A percentile compares a stretch with the other conserved stretches of the same genome.
These are phyloP conservation scores for Vireo altiloquus DNA, from an alignment of 2,113 vertebrate genomes.

Conservation along the genomic window DNA sequence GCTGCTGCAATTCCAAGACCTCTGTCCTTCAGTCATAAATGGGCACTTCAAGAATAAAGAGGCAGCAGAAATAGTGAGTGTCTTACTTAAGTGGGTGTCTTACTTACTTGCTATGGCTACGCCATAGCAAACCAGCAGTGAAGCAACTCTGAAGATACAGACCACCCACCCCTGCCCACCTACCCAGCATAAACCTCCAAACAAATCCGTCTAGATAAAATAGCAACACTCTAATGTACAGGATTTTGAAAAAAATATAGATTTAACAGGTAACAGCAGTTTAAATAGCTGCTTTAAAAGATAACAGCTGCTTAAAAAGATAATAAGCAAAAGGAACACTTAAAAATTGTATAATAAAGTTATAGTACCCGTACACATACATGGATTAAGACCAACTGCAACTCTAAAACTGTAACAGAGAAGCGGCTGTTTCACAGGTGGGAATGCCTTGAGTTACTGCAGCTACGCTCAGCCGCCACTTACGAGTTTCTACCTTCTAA, in stretches of 20 bases:
- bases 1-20: too few species aligned
- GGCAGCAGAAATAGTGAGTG: accelerated
- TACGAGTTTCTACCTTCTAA: neutral
- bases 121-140: neutral
- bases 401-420: accelerated
- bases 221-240: accelerated
- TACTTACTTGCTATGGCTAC: too few species aligned
- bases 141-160: neutral
- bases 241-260: accelerated
- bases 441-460: neutral
- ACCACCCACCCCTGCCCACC: neutral
- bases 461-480: neutral
- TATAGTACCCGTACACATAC: accelerated
- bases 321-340: accelerated
- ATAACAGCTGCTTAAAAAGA: neutral
- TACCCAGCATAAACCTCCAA: too few species aligned
- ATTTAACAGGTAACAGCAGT: neutral
- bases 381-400: accelerated
- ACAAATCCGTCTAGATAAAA: accelerated
- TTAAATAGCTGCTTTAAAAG: neutral
- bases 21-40: neutral
- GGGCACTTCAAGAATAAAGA: accelerated
- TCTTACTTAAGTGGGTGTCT: too few species aligned
- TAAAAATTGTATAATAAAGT: accelerated
- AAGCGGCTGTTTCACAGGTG: neutral